Base-by-base conservation (phyloP, 2,113 vertebrate genomes). In the Dermatemys mawii region DNA sequence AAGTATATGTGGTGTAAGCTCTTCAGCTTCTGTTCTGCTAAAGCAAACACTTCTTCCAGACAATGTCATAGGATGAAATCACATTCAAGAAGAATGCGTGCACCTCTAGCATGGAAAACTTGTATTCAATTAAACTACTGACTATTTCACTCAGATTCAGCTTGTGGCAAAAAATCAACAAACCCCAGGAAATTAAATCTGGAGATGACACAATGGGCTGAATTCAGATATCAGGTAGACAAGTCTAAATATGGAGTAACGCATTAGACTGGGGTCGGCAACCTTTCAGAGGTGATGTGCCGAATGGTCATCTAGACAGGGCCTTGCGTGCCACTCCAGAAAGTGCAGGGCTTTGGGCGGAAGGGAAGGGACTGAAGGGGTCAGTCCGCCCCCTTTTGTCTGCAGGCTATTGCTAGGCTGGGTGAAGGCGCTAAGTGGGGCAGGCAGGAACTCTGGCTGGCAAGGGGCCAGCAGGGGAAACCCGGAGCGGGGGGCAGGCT, bases 21-120 rank as follows among this genome's bases (percentile, higher is more conserved):
- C 78, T 63, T 81, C 81, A 75, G 63, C 0, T 0, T 81, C 78
- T 3, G 49, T 11, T 67, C 50, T 8, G 2, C 2, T 32, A 53
- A 53, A 50, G 54, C 14, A 41, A 55, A 85, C 6, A 27, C 44
- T 82, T 57, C 21, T 6, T 55, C 7, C 70, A 50, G 17, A 21
- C 13, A 63, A 54, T 35, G 4, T 86, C 54, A 78, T 11, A 63
- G 78, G 26, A 11, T 44, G 4, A 49, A 46, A 41, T 4, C 17
- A 35, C 5, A 50, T 10, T 46, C 12, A 53, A 49, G 82, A 87
- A n/a, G 1, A 51, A 90, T 67, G 11, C 29, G 35, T 5, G 21
- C 46, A 55, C 11, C 70, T 87, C 63, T 38, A 88, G 12, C 17
- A 41, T 38, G 29, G 80, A 1, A 3, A 89, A 55, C 21, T 27